Conservation (phyloP, 2,797 vertebrate species). For the Myripristis jacobus region DNA sequence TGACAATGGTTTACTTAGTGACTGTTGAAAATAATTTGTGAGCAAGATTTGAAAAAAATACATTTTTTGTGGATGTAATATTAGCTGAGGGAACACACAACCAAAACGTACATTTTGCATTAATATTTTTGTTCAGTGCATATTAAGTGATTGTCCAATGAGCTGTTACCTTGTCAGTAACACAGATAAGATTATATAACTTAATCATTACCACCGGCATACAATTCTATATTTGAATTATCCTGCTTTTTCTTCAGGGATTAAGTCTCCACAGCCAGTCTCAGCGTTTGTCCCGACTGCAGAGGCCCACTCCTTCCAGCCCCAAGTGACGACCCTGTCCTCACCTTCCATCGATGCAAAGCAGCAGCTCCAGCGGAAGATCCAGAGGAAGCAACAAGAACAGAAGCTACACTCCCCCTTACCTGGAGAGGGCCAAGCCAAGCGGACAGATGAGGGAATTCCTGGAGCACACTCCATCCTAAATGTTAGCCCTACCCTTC, state of each 20-base stretch:
- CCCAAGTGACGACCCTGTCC: slow-evolving; percentile 90
- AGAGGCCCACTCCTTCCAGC: slow-evolving; percentile 94
- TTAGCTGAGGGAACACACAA: too few species aligned
- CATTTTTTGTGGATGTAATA: too few species aligned
- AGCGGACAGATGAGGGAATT: slow-evolving; percentile 84
- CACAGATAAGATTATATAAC: neutral
- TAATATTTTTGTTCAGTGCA: too few species aligned
- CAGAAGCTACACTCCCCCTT: slow-evolving; percentile 94
- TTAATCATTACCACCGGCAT: neutral
- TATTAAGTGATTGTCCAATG: too few species aligned
- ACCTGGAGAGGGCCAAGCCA: slow-evolving; percentile 87
- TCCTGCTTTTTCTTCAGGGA: slow-evolving; percentile 78
- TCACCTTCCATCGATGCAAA: slow-evolving; percentile 95
- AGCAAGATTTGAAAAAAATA: too few species aligned
- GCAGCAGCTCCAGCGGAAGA: slow-evolving; percentile 98
- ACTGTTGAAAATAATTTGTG: too few species aligned
- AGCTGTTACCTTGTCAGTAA: too few species aligned
- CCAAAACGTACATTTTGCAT: too few species aligned
- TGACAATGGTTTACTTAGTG: too few species aligned
- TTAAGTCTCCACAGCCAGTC: slow-evolving; percentile 87
- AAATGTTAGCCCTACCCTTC: slow-evolving; percentile 89
- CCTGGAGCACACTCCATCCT: slow-evolving; percentile 80
- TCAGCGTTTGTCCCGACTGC: slow-evolving; percentile 93
- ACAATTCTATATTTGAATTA: neutral
- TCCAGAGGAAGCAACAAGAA: slow-evolving; percentile 98